Conservation (phyloP, 2,888 invertebrate species). For the Idaea aversata region DNA sequence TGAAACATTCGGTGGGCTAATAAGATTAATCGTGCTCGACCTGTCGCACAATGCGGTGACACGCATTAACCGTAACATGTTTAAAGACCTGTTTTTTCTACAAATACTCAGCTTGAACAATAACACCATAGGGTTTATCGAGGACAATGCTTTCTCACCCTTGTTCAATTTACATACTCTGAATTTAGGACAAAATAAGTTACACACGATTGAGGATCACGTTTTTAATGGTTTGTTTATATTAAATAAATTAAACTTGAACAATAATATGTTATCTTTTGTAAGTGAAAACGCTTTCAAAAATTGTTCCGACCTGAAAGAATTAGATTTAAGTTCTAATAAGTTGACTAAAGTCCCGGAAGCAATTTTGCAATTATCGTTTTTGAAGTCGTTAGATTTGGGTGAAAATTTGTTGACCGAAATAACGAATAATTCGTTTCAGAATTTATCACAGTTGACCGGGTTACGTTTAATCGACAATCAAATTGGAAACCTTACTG, state of each 20-base stretch:
- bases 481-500: conserved; percentile 91
- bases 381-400: conserved; percentile 93
- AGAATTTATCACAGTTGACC: conserved; percentile 91
- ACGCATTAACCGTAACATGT: conserved; percentile 89
- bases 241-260: conserved; percentile 89
- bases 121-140: conserved; percentile 90
- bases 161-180: conserved; percentile 94
- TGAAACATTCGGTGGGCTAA: conserved; percentile 91
- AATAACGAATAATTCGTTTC: conserved; percentile 91
- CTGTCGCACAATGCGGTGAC: conserved; percentile 91
- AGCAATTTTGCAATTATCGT: conserved; percentile 89
- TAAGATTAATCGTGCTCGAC: conserved; percentile 92
- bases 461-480: conserved; percentile 94
- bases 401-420: conserved; percentile 94
- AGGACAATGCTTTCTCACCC: conserved; percentile 92
- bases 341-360: conserved; percentile 90
- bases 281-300: conserved; percentile 90
- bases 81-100: conserved; percentile 92
- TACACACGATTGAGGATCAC: conserved; percentile 88
- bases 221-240: conserved; percentile 92
- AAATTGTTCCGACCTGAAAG: conserved; percentile 93
- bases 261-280: conserved; percentile 89
- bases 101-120: conserved; percentile 92
- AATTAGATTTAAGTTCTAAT: conserved; percentile 93
- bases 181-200: conserved; percentile 92